Base-by-base conservation (phyloP, 1,140 invertebrate genomes). In the Elymnias hypermnestra region DNA sequence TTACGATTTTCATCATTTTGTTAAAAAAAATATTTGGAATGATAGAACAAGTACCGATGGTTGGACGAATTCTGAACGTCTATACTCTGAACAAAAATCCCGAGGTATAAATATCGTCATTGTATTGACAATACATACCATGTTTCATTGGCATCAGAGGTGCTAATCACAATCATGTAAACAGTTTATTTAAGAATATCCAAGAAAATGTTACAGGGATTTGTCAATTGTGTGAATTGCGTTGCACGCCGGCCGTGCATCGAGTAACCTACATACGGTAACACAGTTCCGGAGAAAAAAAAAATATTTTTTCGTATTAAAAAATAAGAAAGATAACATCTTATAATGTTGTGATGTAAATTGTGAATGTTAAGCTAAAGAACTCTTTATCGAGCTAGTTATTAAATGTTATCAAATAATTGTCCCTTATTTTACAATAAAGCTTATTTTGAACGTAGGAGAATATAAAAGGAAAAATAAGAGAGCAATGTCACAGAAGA, bases 91-190 rank as follows among this genome's bases (percentile, higher is more conserved):
- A 60, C 53, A 46, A 33, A 36, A 61, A 55, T 44, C 28, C 50
- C 53, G 49, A 35, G 65, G 69, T 82, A 77, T 83, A 84, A 84
- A 84, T 84, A 84, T 76, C 46, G 22, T 53, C 42, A 54, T 62
- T 49, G 62, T 78, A 63, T 81, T 79, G 65, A 76, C 81, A 81
- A 72, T 72, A 39, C 56, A 79, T 73, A 71, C 66, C 69, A 79
- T 64, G 68, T 78, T 65, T 68, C 76, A 75, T 72, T 75, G 76
- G 48, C 60, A 59, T 61, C 37, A 35, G 36, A 84, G 75, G 81
- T 84, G 81, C 69, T 84, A 84, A 84, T 81, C 64, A 84, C 64
- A 68, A 77, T 77, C 62, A 69, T 73, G 72, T 63, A 77, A 78
- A 79, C 71, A 75, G 69, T 77, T 78, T 83, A 75, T 79, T 82